Conservation (phyloP, 2,797 vertebrate genomes). For the Oryzias sinensis region DNA sequence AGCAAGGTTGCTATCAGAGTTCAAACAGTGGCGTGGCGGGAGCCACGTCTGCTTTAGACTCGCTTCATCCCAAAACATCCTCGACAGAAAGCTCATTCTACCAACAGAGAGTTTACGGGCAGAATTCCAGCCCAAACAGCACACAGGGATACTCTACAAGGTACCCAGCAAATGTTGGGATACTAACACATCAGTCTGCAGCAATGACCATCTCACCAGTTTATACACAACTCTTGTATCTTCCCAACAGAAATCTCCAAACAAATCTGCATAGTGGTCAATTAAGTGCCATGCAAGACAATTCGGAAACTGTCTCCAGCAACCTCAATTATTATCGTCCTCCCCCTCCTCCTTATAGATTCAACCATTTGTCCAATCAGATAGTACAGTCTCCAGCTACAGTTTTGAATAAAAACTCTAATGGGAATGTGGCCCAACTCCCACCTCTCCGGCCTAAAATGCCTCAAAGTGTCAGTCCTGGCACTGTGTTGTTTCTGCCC, state of each 20-base stretch:
- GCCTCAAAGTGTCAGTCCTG: constrained; percentile 2
- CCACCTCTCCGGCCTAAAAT: no score
- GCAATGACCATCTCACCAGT: background rate
- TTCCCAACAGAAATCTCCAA: no score
- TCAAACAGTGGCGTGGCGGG: background rate
- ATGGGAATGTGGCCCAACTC: background rate
- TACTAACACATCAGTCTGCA: background rate
- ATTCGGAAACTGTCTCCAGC: fast-evolving
- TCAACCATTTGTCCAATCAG: constrained; percentile 3
- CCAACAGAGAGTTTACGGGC: background rate
- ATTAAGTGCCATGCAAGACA: fast-evolving
- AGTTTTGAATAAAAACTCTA: background rate
- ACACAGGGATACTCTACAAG: background rate
- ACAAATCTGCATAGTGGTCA: background rate
- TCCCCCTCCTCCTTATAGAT: background rate
- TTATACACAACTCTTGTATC: no score
- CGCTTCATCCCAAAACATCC: background rate
- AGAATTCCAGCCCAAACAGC: background rate
- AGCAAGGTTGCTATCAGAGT: background rate
- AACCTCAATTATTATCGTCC: background rate
- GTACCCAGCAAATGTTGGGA: background rate
- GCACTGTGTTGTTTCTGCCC: background rate
- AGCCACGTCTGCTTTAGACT: background rate
- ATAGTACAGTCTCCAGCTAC: background rate
- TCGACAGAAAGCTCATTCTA: background rate